Evolutionary conservation across 2,797 vertebrate species (phyloP).

Genomic region (Poeciliopsis gracilis): DNA sequence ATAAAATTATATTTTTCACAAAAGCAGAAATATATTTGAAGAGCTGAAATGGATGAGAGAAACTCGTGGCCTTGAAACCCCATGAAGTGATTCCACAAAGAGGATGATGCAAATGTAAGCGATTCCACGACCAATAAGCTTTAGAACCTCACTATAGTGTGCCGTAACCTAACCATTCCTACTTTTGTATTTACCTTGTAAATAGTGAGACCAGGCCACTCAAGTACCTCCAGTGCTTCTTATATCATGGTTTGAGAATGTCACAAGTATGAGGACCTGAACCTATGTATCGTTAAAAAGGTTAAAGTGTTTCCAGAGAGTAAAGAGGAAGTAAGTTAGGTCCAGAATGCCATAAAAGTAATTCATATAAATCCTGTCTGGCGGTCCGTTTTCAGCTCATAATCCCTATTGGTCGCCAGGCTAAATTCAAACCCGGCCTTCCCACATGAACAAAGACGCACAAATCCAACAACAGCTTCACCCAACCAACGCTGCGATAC

Average conservation of each 20-base stretch:
- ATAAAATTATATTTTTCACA: too few relatives aligned
- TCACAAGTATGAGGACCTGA: not conserved
- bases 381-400: conserved; percentile 10
- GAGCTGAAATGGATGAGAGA: too few relatives aligned
- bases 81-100: too few relatives aligned
- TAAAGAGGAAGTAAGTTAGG: not conserved
- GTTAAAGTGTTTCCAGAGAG: not conserved
- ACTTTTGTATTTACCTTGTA: too few relatives aligned
- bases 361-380: not conserved
- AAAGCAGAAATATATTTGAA: too few relatives aligned
- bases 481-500: conserved; percentile 17
- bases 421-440: conserved; percentile 48
- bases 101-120: too few relatives aligned
- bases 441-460: conserved; percentile 41
- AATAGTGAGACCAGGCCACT: not conserved
- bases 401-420: not conserved
- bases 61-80: too few relatives aligned
- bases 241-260: not conserved
- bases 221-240: not conserved
- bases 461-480: conserved; percentile 37
- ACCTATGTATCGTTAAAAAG: not conserved
- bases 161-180: too few relatives aligned
- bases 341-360: not conserved
- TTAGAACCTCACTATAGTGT: too few relatives aligned
- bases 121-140: too few relatives aligned